These are phyloP conservation scores for Campaea margaritaria DNA, from an alignment of 2,888 invertebrate genomes.

Conservation along the genomic window DNA sequence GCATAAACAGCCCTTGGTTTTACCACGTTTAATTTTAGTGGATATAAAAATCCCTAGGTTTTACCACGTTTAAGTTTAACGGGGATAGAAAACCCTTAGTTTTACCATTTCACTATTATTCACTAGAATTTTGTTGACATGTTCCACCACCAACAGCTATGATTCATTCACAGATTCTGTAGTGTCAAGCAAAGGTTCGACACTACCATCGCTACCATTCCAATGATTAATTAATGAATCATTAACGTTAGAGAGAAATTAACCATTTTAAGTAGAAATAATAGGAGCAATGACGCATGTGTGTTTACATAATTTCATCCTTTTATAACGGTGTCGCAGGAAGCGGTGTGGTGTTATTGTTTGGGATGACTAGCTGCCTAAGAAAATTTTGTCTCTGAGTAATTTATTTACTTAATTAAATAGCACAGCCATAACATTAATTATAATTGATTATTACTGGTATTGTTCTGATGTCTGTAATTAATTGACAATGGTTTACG, in stretches of 20 bases:
- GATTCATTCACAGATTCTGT: no score
- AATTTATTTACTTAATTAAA: no score
- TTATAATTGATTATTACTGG: no score
- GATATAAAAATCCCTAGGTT: no score
- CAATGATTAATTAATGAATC: slow-evolving; percentile 40
- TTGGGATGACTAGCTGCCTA: not conserved
- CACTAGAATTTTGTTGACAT: not conserved
- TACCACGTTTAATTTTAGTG: no score
- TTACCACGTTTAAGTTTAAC: no score
- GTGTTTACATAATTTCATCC: slow-evolving; percentile 18
- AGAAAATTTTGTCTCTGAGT: no score
- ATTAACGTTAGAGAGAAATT: slow-evolving; percentile 28
- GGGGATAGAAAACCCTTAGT: no score
- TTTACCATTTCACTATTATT: not conserved
- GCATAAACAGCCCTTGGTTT: no score
- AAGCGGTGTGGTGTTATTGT: slow-evolving; percentile 1
- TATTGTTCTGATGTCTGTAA: no score
- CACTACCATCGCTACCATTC: slow-evolving; percentile 17
- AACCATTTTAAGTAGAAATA: slow-evolving; percentile 14
- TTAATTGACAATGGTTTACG: no score
- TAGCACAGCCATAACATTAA: no score
- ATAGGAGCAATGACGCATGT: slow-evolving; percentile 14
- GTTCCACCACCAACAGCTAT: not conserved
- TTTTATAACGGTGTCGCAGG: slow-evolving; percentile 11
- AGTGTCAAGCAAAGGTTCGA: not conserved